Base-by-base conservation (phyloP, 2,888 invertebrate genomes). In the Ichneumoninae sp. region DNA sequence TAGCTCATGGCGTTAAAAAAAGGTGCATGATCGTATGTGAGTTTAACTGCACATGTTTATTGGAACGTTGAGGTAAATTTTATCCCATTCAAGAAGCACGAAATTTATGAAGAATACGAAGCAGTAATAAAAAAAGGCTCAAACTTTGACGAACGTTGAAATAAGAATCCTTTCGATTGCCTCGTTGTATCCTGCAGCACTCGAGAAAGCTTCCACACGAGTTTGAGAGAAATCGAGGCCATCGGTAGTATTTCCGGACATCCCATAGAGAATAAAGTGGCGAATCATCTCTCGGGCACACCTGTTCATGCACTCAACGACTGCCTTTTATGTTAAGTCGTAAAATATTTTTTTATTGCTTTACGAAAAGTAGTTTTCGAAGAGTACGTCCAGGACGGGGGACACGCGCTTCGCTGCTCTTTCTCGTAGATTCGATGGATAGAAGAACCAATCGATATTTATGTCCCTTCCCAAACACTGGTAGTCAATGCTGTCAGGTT, bases 321-420 rank as follows among this genome's bases (percentile, higher is more conserved):
- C 47, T 80, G 70, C 71, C 81, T 84, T 80, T 84, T 74, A 84
- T 76, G 50, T 66, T 75, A 40, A 44, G 66, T 40, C 68, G 79
- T 79, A 76, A 82, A 82, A 62, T 76, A 80, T 76, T 80, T 80
- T 82, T 82, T 85, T 79, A 84, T 66, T 68, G 19, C 44, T 52
- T 13, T 57, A 52, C 76, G 71, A 16, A 50, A 16, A 8, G 16
- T 74, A 33, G 68, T 57, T 79, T 76, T 52, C 36, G 47, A 54
- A 36, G 50, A 54, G 7, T 26, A 71, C 72, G 13, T 52, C 36
- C 22, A 57, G 44, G 7, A 33, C 44, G 72, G n/a, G 8, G 8
- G 26, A 26, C 47, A 50, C 44, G 69, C 19, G 69, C 36, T 30
- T n/a, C 3, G 30, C 19, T 57, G 47, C 3, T 78, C 47, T 47